Evolutionary conservation across 2,113 vertebrate species (phyloP).

Genomic region (Poecilia latipinna): DNA sequence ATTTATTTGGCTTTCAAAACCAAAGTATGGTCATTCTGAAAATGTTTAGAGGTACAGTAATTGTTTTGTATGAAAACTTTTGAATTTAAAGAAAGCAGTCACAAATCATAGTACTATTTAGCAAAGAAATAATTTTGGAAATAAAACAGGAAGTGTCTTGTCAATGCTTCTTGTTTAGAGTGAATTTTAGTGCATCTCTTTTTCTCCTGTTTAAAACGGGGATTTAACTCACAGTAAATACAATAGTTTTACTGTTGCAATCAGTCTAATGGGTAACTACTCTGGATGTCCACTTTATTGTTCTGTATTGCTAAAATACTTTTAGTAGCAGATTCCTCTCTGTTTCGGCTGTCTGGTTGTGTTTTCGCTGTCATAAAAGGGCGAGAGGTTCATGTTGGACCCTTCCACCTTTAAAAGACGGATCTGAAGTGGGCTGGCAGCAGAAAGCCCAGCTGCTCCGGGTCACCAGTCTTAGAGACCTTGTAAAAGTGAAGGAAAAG

Average conservation of each 20-base stretch:
- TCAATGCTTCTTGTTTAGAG: not conserved
- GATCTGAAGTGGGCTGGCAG: slow-evolving; percentile 13
- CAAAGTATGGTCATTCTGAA: not conserved
- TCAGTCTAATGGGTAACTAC: not conserved
- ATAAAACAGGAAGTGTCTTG: not conserved
- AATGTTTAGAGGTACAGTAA: too few relatives aligned
- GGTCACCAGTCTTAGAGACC: not conserved
- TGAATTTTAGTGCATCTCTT: not conserved
- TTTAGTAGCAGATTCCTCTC: too few relatives aligned
- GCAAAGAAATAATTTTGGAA: too few relatives aligned
- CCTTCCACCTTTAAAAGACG: not conserved
- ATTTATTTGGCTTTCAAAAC: not conserved
- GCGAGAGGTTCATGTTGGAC: too few relatives aligned
- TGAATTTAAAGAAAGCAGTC: too few relatives aligned
- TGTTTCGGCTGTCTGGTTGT: too few relatives aligned
- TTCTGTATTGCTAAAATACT: not conserved
- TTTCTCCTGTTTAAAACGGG: not conserved
- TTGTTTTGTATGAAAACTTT: too few relatives aligned
- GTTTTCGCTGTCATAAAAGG: too few relatives aligned
- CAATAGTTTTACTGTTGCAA: not conserved
- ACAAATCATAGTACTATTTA: not conserved
- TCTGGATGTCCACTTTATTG: not conserved
- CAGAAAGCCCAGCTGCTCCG: slow-evolving; percentile 1
- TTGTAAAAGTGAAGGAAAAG: slow-evolving; percentile 15
- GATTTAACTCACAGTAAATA: not conserved